phyloP scores from a whole-genome alignment of 2,888 invertebrate species.

The Machimus rusticus region DNA sequence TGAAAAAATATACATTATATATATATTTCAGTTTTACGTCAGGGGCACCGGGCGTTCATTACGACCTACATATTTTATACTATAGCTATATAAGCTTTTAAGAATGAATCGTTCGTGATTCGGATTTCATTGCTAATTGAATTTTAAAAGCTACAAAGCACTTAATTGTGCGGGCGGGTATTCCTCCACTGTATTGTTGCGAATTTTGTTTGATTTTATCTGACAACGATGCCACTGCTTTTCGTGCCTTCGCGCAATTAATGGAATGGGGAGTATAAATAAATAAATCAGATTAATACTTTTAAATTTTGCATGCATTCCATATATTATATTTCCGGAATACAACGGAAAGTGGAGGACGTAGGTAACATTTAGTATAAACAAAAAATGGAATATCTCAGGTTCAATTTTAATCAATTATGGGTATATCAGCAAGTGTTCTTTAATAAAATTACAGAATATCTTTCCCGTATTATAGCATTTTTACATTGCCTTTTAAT shows the following conservation, averaged over 20 bases:
- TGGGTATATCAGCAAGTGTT: too few relatives aligned
- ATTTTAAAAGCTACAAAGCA: conserved; percentile 21
- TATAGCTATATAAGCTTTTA: not conserved
- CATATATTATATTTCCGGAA: not conserved
- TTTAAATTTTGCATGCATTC: not conserved
- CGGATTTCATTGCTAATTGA: conserved; percentile 24
- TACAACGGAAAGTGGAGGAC: not conserved
- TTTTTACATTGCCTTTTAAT: too few relatives aligned
- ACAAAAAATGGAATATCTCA: not conserved
- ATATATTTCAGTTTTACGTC: conserved; percentile 8
- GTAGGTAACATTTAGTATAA: not conserved
- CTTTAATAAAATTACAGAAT: not conserved
- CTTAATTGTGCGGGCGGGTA: not conserved
- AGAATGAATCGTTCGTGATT: not conserved
- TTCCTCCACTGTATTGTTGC: not conserved
- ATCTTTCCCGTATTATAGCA: not conserved
- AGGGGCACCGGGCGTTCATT: not conserved
- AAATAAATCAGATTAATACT: not conserved
- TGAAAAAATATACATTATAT: too few relatives aligned
- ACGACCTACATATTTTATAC: not conserved
- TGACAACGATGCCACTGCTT: not conserved
- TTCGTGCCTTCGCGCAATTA: not conserved
- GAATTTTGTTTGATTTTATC: not conserved
- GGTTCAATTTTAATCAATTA: not conserved
- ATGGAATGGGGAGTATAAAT: not conserved